Base-by-base conservation (phyloP, 2,797 vertebrate species). In the Spatula versicolor region DNA sequence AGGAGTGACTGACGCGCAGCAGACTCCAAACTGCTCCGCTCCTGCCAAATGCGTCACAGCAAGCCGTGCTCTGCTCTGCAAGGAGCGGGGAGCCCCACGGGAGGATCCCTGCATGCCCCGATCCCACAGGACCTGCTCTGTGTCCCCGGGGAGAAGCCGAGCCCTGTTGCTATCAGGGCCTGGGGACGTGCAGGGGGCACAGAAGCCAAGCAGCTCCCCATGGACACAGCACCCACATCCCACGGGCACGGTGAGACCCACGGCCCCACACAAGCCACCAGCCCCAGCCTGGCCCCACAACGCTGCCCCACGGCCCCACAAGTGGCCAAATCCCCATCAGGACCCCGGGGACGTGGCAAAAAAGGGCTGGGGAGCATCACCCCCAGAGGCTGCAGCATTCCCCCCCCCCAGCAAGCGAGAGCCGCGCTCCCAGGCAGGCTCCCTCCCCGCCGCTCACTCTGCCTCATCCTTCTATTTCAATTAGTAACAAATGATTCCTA, bases 401-500 rank as follows among this genome's bases (percentile, higher is more conserved):
- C 60, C 19, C 46, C 46, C 46, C 64, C n/a, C 81, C 35, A 31
- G 12, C 23, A 35, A 21, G 41, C 10, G 5, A 43, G 48, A 92
- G 73, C 76, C 52, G 43, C 13, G 30, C 58, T 83, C 63, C 73
- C 52, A 79, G 86, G 41, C 86, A 80, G 41, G 31, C 68, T 81
- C 50, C 5, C 48, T 52, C 52, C 64, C 20, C 22, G 6, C 60
- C 39, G 31, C 60, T n/a, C 84, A 94, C 76, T 93, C 93, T 75
- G 84, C 82, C 89, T 94, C 96, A 95, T 96, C 97, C 88, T 96
- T 95, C 93, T 94, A 95, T 96, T 96, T 94, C 96, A 94, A 93
- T 96, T 96, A 96, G 92, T 81, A 96, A 97, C 96, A 97, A 97
- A 97, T 95, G 93, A 97, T 92, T 96, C 92, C 95, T 97, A 96